Base-by-base conservation (phyloP, 2,797 vertebrate species). In the Hylomyscus alleni region DNA sequence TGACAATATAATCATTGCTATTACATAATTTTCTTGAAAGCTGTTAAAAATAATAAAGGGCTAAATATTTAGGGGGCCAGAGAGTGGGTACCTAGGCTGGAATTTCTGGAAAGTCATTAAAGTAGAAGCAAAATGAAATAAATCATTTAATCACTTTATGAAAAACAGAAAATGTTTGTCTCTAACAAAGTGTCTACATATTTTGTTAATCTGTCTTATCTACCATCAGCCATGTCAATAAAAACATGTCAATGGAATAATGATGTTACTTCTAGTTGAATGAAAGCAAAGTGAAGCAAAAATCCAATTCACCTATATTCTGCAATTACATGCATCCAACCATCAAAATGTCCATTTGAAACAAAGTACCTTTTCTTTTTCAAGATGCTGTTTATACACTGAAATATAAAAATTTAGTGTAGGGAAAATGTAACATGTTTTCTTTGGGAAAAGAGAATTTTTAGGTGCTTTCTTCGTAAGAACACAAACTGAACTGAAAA, bases 131-230 rank as follows among this genome's bases (percentile, higher is more conserved):
- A 15, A 94, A 86, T 78, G 44, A 94, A 96, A 88, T 20, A 93
- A 90, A 19, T 10, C 34, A 91, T 75, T 95, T 96, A 95, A 72
- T 58, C 6, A 81, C 58, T 97, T 95, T 44, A 29, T 2, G 20
- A 93, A 91, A 94, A 19, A 19, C 56, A 87, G 85, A 90, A 73
- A 80, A 37, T 56, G 37, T 67, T 54, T 65, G 77, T 50, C 40
- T 89, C 24, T 94, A 92, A 65, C 78, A 52, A 93, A 96, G 62
- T 73, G 17, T 95, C 34, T 22, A 84, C 14, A 77, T 87, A 90
- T 85, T 91, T 86, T 65, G 95, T 94, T 92, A 94, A 84, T 81
- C 29, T 93, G 87, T 82, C 90, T 91, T 89, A 96, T 69, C 69
- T 3, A 83, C 56, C 92, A 17, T 72, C 58, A 91, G 10, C 77